Percentiles rank a stretch among this genome's conserved stretches.
These are phyloP conservation scores for Orthonyx spaldingii DNA, from an alignment of 2,113 vertebrate genomes.

Conservation along the genomic window DNA sequence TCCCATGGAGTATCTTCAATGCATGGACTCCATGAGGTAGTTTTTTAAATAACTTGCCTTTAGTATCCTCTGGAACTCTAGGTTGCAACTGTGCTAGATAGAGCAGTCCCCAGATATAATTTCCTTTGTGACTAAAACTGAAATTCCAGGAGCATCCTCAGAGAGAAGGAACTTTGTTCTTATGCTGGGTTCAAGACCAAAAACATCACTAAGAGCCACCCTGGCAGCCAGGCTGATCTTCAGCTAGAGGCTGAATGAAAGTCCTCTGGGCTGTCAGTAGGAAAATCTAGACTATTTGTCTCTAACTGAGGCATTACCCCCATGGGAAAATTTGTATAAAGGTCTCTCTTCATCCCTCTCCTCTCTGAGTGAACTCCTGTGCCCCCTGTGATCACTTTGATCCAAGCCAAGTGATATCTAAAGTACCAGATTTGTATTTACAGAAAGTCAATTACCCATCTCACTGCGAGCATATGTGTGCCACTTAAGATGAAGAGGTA, in stretches of 20 bases:
- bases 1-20: not conserved
- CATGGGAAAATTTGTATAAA: not conserved
- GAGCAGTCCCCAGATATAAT: not conserved
- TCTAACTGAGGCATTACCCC: not conserved
- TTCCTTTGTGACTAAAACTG: not conserved
- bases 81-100: not conserved
- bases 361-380: not conserved
- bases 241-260: not conserved
- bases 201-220: not conserved
- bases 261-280: not conserved
- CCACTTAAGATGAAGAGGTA: slow-evolving; percentile 55
- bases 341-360: not conserved
- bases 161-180: not conserved
- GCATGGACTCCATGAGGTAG: not conserved
- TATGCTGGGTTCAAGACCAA: not conserved
- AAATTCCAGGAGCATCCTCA: not conserved
- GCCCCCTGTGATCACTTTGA: not conserved
- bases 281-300: not conserved
- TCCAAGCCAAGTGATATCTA: not conserved
- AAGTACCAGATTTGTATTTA: slow-evolving; percentile 20
- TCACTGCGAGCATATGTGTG: not conserved
- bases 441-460: slow-evolving; percentile 30
- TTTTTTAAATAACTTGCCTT: not conserved
- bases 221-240: not conserved
- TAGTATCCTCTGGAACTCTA: not conserved